Conservation (phyloP, 2,113 vertebrate genomes). For the Seriola quinqueradiata region DNA sequence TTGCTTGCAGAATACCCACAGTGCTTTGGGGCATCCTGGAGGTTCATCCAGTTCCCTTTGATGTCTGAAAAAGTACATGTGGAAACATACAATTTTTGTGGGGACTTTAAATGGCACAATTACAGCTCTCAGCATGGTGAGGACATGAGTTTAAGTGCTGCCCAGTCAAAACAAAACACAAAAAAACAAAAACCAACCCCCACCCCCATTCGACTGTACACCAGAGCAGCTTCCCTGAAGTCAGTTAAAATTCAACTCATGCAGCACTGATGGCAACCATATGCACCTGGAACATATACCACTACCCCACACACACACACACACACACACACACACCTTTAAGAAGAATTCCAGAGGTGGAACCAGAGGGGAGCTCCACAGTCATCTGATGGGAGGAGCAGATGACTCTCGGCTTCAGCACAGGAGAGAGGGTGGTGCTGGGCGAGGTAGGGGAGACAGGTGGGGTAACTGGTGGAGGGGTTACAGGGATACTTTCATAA, state of each 20-base stretch:
- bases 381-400: conserved; percentile 79
- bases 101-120: conserved; percentile 3
- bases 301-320: neutral
- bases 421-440: conserved; percentile 6
- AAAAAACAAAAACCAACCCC: neutral
- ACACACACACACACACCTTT: conserved; percentile 62
- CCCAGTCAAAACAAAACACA: conserved; percentile 29
- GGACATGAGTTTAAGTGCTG: neutral
- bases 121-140: conserved; percentile 17
- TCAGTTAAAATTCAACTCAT: conserved; percentile 38
- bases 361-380: conserved; percentile 74
- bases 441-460: neutral
- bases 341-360: conserved; percentile 73
- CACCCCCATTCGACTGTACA: conserved; percentile 9
- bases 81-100: conserved; percentile 16
- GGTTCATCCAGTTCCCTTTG: conserved; percentile 56
- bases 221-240: conserved; percentile 19
- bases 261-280: conserved; percentile 61
- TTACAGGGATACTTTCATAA: conserved; percentile 12
- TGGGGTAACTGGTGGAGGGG: neutral
- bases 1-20: conserved; percentile 82
- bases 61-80: conserved; percentile 60
- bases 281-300: conserved; percentile 31
- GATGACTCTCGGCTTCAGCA: conserved; percentile 55
- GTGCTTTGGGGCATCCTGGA: conserved; percentile 72